Percentiles rank a stretch among this genome's conserved stretches.
These are phyloP conservation scores for Nymphicus hollandicus DNA, from an alignment of 2,113 vertebrate species.

Conservation along the genomic window DNA sequence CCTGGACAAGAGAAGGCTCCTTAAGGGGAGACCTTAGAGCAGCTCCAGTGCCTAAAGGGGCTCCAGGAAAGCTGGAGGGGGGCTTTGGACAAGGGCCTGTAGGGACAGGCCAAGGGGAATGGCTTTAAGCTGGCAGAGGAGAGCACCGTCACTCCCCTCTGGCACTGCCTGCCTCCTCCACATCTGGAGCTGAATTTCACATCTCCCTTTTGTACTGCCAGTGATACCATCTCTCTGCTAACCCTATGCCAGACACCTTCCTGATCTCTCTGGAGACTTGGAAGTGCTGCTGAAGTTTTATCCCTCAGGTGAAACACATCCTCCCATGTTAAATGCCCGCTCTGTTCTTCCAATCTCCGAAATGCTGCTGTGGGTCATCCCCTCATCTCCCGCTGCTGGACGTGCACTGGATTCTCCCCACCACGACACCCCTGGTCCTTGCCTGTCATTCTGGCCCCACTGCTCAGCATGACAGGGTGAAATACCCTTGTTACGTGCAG, in stretches of 20 bases:
- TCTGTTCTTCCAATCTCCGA: accelerated
- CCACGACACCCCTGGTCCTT: accelerated
- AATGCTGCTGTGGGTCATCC: accelerated
- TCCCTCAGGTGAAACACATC: background rate
- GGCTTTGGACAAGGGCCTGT: background rate
- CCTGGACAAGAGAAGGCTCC: background rate
- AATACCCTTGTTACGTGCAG: too few relatives aligned
- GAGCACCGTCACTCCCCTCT: background rate
- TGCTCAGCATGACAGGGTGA: accelerated
- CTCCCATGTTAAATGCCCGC: accelerated
- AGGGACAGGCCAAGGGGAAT: background rate
- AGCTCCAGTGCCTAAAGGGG: background rate
- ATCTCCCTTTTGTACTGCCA: too few relatives aligned
- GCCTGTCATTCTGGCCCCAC: accelerated
- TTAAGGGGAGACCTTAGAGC: background rate
- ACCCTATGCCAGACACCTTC: too few relatives aligned
- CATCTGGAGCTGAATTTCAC: accelerated
- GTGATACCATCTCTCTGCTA: background rate
- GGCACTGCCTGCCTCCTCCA: background rate
- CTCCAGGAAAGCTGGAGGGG: background rate
- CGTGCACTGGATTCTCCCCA: accelerated
- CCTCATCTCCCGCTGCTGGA: accelerated
- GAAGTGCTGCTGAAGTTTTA: background rate
- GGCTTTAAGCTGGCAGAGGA: background rate
- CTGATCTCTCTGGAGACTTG: background rate